Conservation (phyloP, 2,888 invertebrate species). For the Drosophila ustulata region DNA sequence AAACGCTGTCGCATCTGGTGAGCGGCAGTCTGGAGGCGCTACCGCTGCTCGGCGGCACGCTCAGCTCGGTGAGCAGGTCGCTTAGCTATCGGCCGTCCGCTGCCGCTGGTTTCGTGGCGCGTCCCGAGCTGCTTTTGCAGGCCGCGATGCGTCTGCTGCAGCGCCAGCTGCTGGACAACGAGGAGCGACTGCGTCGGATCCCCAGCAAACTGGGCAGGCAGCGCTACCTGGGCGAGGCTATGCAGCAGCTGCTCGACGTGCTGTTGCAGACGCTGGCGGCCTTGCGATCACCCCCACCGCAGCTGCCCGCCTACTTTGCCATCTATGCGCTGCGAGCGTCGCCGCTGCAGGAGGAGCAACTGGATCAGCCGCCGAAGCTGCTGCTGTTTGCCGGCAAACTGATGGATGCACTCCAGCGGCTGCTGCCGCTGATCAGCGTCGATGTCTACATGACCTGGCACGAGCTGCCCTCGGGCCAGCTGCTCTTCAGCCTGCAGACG, state of each 20-base stretch:
- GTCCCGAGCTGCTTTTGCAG: not conserved
- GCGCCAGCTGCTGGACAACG: slow-evolving; percentile 41
- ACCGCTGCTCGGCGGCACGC: slow-evolving; percentile 12
- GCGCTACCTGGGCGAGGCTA: slow-evolving; percentile 54
- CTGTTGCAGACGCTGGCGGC: slow-evolving; percentile 9
- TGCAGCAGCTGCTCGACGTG: slow-evolving; percentile 33
- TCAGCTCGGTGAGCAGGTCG: slow-evolving; percentile 43
- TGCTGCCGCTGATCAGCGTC: slow-evolving; percentile 44
- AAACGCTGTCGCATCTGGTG: slow-evolving; percentile 22
- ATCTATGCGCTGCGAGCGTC: slow-evolving; percentile 41
- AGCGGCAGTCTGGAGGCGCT: slow-evolving; percentile 2
- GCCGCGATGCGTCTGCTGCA: slow-evolving; percentile 46
- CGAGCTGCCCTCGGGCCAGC: slow-evolving; percentile 41
- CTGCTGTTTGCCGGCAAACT: slow-evolving; percentile 24
- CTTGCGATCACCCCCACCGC: not conserved
- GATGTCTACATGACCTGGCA: slow-evolving; percentile 56
- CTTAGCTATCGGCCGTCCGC: slow-evolving; percentile 12
- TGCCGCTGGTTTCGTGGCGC: not conserved
- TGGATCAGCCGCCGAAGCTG: not conserved
- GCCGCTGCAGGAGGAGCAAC: not conserved
- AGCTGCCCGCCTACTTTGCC: slow-evolving; percentile 7
- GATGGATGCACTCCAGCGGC: slow-evolving; percentile 46
- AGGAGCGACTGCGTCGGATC: slow-evolving; percentile 20
- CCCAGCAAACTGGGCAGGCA: slow-evolving; percentile 13
- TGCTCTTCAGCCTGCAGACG: slow-evolving; percentile 46